phyloP scores from a whole-genome alignment of 2,797 vertebrate genomes.

The Varecia variegata region DNA sequence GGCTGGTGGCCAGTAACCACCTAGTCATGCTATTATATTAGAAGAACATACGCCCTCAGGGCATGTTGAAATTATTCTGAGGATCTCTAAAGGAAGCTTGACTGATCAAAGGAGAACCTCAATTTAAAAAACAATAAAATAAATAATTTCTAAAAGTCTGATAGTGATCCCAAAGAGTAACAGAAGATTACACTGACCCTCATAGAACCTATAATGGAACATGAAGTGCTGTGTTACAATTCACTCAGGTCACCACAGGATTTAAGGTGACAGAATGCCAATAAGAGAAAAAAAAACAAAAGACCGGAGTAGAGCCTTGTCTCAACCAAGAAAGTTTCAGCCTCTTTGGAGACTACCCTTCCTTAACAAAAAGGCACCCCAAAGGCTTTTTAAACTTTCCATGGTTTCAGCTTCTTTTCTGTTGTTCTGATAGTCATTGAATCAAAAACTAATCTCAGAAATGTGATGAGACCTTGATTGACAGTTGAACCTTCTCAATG shows the following conservation, averaged over 20 bases:
- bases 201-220: not conserved
- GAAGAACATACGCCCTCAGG: conserved; percentile 76
- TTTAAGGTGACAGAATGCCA: not conserved
- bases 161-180: not conserved
- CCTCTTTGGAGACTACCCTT: not conserved
- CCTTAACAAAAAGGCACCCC: not conserved
- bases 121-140: conserved; percentile 59
- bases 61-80: conserved; percentile 80
- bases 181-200: conserved; percentile 3
- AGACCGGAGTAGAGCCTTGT: not conserved
- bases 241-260: not conserved
- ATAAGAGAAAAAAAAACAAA: not conserved
- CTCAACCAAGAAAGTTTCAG: not conserved
- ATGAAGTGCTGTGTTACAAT: not conserved
- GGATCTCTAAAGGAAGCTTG: conserved; percentile 74
- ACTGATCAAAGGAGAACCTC: conserved; percentile 76
- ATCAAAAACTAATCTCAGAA: conserved; percentile 44
- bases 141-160: conserved; percentile 58
- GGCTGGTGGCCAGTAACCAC: conserved; percentile 80
- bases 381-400: not conserved
- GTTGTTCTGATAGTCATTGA: not conserved
- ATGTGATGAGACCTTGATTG: not conserved
- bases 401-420: not conserved
- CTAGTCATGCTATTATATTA: conserved; percentile 74
- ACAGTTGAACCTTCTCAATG: not conserved